A percentile compares a stretch with the other conserved stretches of the same genome.
phyloP scores from a whole-genome alignment of 2,797 vertebrate species.

The Poecilia gillii region DNA sequence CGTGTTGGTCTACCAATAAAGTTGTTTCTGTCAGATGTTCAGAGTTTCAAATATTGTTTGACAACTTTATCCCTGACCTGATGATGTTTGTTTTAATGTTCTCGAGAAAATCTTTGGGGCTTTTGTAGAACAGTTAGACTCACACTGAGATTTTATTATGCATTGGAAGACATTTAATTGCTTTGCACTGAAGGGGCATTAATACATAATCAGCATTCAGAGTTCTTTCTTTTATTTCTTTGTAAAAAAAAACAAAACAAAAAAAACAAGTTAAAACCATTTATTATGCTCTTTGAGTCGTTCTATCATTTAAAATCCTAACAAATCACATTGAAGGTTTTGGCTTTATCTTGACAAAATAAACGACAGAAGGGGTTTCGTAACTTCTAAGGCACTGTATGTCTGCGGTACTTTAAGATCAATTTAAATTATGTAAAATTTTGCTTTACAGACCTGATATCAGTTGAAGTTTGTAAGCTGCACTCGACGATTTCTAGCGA shows the following conservation, averaged over 20 bases:
- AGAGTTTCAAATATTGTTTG: background rate
- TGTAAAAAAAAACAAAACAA: background rate
- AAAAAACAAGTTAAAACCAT: background rate
- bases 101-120: background rate
- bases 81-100: background rate
- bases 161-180: background rate
- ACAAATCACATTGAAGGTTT: background rate
- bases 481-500: constrained; percentile 52
- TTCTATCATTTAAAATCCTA: background rate
- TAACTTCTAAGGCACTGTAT: background rate
- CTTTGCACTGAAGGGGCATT: background rate
- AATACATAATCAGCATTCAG: background rate
- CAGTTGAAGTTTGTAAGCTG: constrained; percentile 27
- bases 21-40: background rate
- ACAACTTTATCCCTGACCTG: background rate
- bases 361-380: background rate
- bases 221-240: background rate
- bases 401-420: background rate
- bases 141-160: background rate
- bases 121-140: background rate
- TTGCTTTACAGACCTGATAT: background rate
- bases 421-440: background rate
- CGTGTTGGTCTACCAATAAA: background rate
- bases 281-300: background rate
- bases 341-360: background rate